Evolutionary conservation across 1,140 invertebrate genomes (phyloP).

Genomic region (Ruditapes philippinarum): DNA sequence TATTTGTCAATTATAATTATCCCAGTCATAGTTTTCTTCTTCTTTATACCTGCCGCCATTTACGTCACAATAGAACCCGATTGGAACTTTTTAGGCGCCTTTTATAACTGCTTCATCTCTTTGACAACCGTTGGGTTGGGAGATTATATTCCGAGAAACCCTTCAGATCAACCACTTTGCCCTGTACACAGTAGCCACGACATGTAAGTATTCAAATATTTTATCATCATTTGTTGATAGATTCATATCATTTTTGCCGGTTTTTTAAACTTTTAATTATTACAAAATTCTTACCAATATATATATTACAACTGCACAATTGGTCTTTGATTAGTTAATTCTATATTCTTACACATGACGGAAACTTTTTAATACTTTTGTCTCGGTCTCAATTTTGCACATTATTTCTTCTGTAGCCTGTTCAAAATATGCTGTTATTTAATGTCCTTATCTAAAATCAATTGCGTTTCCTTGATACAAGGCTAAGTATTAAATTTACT

Average conservation of each 20-base stretch:
- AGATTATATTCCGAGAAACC: constrained; percentile 95
- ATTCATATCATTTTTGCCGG: too few relatives aligned
- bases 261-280: not conserved
- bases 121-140: constrained; percentile 95
- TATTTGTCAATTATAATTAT: constrained; percentile 91
- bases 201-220: constrained; percentile 88
- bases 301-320: too few relatives aligned
- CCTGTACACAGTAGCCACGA: constrained; percentile 94
- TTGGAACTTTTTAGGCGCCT: constrained; percentile 94
- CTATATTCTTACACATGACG: too few relatives aligned
- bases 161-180: constrained; percentile 90
- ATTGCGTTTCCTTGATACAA: too few relatives aligned
- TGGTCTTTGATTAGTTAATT: too few relatives aligned
- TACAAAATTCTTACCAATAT: not conserved
- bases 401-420: too few relatives aligned
- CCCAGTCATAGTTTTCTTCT: constrained; percentile 88
- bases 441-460: too few relatives aligned
- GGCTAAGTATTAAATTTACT: too few relatives aligned
- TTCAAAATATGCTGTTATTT: too few relatives aligned
- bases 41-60: constrained; percentile 93
- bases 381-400: too few relatives aligned
- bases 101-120: constrained; percentile 96
- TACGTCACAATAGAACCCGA: constrained; percentile 94
- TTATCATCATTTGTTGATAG: not conserved
- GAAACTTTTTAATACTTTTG: too few relatives aligned